Conservation (phyloP, 2,797 vertebrate genomes). For the Centroberyx gerrardi region DNA sequence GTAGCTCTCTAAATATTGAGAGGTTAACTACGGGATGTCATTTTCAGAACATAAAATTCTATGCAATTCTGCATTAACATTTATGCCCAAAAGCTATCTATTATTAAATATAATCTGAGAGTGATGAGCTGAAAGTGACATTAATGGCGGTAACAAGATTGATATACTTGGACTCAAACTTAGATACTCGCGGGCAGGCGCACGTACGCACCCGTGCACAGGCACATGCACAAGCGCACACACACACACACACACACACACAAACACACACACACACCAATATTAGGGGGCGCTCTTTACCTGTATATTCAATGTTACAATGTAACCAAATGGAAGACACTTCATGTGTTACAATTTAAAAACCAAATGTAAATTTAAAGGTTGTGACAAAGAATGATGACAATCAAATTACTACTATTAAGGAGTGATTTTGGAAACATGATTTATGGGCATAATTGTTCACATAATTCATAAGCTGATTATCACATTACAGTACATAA, state of each 20-base stretch:
- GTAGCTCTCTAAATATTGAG: slow-evolving; percentile 79
- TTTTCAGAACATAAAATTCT: slow-evolving; percentile 85
- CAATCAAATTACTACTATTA: slow-evolving; percentile 51
- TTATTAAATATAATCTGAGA: slow-evolving; percentile 90
- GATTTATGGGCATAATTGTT: slow-evolving; percentile 71
- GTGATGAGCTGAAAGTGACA: slow-evolving; percentile 91
- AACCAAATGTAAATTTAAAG: slow-evolving; percentile 47
- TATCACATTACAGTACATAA: slow-evolving; percentile 70
- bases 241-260: slow-evolving; percentile 29
- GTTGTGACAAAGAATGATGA: slow-evolving; percentile 47
- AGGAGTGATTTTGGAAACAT: slow-evolving; percentile 48
- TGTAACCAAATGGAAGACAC: slow-evolving; percentile 21
- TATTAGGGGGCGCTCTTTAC: background rate
- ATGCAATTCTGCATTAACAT: slow-evolving; percentile 88
- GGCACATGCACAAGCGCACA: slow-evolving; percentile 9
- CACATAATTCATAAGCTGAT: slow-evolving; percentile 78
- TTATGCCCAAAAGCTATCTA: slow-evolving; percentile 88
- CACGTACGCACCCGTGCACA: slow-evolving; percentile 26
- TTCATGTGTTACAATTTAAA: slow-evolving; percentile 23
- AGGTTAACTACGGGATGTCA: slow-evolving; percentile 83
- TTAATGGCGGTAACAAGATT: slow-evolving; percentile 89
- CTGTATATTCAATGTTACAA: slow-evolving; percentile 24
- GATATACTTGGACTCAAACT: slow-evolving; percentile 83
- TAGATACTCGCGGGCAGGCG: slow-evolving; percentile 59
- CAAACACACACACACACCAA: slow-evolving; percentile 1